A percentile compares a stretch with the other conserved stretches of the same genome.
Evolutionary conservation across 2,113 vertebrate species (phyloP).

Genomic region (Lutjanus erythropterus): DNA sequence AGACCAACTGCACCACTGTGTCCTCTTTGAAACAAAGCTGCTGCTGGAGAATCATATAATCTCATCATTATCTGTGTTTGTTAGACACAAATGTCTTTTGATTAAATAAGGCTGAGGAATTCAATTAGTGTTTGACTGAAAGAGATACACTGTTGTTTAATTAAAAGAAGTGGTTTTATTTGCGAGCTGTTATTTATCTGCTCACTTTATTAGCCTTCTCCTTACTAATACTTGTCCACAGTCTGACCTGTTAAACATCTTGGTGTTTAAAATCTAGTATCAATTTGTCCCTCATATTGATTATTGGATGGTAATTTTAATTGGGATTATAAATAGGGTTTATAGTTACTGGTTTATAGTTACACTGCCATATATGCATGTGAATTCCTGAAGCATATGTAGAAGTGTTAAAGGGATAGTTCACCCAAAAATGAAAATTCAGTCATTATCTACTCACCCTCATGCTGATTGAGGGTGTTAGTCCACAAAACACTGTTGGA

Average conservation of each 20-base stretch:
- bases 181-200: neutral
- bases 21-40: neutral
- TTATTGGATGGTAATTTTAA: neutral
- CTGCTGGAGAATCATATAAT: neutral
- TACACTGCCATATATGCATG: too few species aligned
- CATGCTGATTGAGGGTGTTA: too few species aligned
- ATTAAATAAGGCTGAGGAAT: neutral
- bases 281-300: neutral
- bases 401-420: too few species aligned
- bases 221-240: slow-evolving; percentile 17
- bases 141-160: neutral
- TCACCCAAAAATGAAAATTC: too few species aligned
- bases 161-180: neutral
- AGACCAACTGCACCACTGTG: neutral
- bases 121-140: neutral
- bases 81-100: neutral
- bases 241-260: neutral
- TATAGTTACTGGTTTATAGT: too few species aligned
- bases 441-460: too few species aligned
- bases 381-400: too few species aligned
- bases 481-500: too few species aligned
- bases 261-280: neutral
- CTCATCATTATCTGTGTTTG: neutral
- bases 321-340: neutral
- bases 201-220: neutral